These are phyloP conservation scores for Nebria ingens DNA, from an alignment of 1,140 invertebrate species.

Conservation along the genomic window DNA sequence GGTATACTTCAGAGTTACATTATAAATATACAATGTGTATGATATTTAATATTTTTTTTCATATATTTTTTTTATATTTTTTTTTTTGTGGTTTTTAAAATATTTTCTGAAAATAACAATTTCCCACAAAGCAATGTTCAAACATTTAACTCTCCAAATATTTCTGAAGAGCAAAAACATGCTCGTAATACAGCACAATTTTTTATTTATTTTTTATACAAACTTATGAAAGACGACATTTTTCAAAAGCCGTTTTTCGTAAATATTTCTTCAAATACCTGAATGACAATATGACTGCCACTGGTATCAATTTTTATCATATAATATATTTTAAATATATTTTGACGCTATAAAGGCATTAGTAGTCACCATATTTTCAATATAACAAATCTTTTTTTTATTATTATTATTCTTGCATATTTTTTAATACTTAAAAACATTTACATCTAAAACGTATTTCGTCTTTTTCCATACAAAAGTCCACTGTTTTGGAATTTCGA, in stretches of 20 bases:
- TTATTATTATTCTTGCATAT: neutral
- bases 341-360: conserved; percentile 34
- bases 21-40: conserved; percentile 41
- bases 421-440: conserved; percentile 3
- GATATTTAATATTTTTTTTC: conserved; percentile 24
- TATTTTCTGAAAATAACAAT: conserved; percentile 40
- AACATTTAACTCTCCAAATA: conserved; percentile 32
- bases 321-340: conserved; percentile 27
- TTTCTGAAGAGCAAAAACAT: conserved; percentile 13
- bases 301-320: conserved; percentile 15
- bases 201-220: too few species aligned
- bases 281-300: neutral
- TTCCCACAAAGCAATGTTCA: conserved; percentile 39
- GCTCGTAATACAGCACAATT: conserved; percentile 7
- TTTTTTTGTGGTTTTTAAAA: conserved; percentile 36
- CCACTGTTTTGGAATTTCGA: neutral
- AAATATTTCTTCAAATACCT: conserved; percentile 6
- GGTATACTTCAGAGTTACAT: conserved; percentile 39
- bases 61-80: conserved; percentile 30
- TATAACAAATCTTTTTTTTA: neutral
- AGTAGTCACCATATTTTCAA: conserved; percentile 29
- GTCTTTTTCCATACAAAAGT: conserved; percentile 4
- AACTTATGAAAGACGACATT: conserved; percentile 10
- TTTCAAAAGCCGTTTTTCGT: conserved; percentile 10
- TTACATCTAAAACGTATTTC: conserved; percentile 7